phyloP scores from a whole-genome alignment of 2,797 vertebrate genomes.

The Pagetopsis macropterus region DNA sequence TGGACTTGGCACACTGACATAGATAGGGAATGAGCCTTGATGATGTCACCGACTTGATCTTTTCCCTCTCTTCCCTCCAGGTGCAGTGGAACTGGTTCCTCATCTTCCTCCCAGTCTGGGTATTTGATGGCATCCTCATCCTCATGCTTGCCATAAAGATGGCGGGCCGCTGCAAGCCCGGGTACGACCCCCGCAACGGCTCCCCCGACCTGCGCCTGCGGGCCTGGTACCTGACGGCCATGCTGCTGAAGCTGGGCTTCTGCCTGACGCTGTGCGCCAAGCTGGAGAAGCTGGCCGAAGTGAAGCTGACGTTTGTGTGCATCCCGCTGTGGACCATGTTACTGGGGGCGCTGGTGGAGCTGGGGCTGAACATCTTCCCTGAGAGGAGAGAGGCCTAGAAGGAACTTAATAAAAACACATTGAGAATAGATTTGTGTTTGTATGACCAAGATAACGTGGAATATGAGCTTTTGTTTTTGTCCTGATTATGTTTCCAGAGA shows the following conservation, averaged over 20 bases:
- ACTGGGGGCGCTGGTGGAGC: constrained; percentile 90
- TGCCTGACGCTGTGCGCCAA: constrained; percentile 92
- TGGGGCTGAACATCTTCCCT: constrained; percentile 92
- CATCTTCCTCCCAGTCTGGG: constrained; percentile 96
- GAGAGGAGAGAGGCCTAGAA: constrained; percentile 86
- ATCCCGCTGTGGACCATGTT: constrained; percentile 94
- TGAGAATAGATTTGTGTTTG: not conserved
- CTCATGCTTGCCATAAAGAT: constrained; percentile 95
- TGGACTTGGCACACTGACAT: not conserved
- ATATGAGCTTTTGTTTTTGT: constrained; percentile 10
- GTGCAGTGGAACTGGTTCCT: constrained; percentile 98
- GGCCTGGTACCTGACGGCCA: constrained; percentile 92
- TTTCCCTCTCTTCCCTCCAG: constrained; percentile 33
- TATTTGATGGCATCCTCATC: constrained; percentile 94
- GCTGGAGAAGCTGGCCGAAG: constrained; percentile 87
- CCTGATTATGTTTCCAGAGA: constrained; percentile 12
- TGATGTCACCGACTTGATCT: not conserved
- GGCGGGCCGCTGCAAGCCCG: constrained; percentile 93
- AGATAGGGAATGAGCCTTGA: not conserved
- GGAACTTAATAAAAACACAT: not conserved
- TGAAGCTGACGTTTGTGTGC: constrained; percentile 91
- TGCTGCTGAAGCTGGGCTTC: constrained; percentile 94
- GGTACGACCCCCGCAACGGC: constrained; percentile 91
- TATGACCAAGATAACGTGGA: constrained; percentile 19
- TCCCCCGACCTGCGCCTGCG: constrained; percentile 91